phyloP scores from a whole-genome alignment of 1,140 invertebrate genomes.

The Pogonognathellus flavescens region DNA sequence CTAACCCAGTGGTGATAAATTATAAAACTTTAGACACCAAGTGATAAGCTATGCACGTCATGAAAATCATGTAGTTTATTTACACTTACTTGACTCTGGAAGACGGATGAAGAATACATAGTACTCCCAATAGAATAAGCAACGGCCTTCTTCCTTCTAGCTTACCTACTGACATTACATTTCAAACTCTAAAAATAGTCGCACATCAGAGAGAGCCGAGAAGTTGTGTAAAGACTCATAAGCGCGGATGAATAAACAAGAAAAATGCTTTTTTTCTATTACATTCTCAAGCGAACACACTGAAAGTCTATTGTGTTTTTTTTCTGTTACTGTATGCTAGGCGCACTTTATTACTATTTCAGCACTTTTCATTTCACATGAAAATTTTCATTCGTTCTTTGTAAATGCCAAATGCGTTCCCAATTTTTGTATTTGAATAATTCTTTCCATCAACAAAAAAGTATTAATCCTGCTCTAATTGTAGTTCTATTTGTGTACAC shows the following conservation, averaged over 20 bases:
- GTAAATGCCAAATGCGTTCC: no score
- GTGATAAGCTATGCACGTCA: constrained; percentile 49
- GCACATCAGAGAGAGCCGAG: constrained; percentile 10
- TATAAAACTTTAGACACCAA: constrained; percentile 38
- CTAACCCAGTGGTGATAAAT: constrained; percentile 48
- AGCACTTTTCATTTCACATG: neutral
- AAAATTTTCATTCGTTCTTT: no score
- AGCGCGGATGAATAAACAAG: constrained; percentile 20
- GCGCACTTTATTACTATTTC: neutral
- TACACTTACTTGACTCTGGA: constrained; percentile 41
- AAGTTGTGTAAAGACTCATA: constrained; percentile 42
- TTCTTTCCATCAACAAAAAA: no score
- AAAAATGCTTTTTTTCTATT: constrained; percentile 36
- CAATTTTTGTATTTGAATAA: no score
- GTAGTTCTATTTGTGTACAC: no score
- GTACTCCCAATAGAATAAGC: constrained; percentile 37
- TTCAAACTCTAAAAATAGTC: constrained; percentile 47
- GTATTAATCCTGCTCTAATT: no score
- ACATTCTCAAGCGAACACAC: neutral
- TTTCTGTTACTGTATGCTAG: neutral
- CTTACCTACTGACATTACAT: constrained; percentile 50
- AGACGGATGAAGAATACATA: constrained; percentile 47
- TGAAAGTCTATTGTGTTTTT: constrained; percentile 13
- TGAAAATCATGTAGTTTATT: constrained; percentile 50
- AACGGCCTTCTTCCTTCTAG: neutral